Evolutionary conservation across 2,797 vertebrate genomes (phyloP).

Genomic region (Takifugu ocellatus): DNA sequence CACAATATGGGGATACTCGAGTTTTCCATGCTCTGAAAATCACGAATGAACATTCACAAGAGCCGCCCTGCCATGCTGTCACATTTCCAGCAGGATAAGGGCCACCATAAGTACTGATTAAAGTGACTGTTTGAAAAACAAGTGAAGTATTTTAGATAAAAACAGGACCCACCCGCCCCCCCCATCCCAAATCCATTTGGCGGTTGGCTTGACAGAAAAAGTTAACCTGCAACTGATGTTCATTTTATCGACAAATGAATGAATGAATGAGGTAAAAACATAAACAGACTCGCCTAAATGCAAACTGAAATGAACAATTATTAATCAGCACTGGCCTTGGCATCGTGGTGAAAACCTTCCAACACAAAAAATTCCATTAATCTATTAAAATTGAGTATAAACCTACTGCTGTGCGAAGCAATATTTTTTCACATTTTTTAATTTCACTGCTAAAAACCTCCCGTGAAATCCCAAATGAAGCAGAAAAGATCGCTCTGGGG

Average conservation of each 20-base stretch:
- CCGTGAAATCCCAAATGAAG: not conserved
- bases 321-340: not conserved
- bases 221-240: not conserved
- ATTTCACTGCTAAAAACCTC: not conserved
- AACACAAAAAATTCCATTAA: not conserved
- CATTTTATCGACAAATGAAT: not conserved
- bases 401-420: not conserved
- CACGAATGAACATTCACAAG: slow-evolving; percentile 72
- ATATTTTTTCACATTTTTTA: not conserved
- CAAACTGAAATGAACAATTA: not conserved
- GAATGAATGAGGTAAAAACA: not conserved
- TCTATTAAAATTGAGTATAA: not conserved
- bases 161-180: slow-evolving; percentile 7
- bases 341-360: not conserved
- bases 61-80: slow-evolving; percentile 63
- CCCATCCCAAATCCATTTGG: not conserved
- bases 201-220: not conserved
- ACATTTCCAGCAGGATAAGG: slow-evolving; percentile 54
- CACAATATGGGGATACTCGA: slow-evolving; percentile 75
- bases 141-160: slow-evolving; percentile 40
- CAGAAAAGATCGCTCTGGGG: not conserved
- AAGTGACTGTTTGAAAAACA: slow-evolving; percentile 29
- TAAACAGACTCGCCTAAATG: not conserved
- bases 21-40: slow-evolving; percentile 66
- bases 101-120: slow-evolving; percentile 45